Base-by-base conservation (phyloP, 1,140 invertebrate genomes). In the Pteromalus puparum region DNA sequence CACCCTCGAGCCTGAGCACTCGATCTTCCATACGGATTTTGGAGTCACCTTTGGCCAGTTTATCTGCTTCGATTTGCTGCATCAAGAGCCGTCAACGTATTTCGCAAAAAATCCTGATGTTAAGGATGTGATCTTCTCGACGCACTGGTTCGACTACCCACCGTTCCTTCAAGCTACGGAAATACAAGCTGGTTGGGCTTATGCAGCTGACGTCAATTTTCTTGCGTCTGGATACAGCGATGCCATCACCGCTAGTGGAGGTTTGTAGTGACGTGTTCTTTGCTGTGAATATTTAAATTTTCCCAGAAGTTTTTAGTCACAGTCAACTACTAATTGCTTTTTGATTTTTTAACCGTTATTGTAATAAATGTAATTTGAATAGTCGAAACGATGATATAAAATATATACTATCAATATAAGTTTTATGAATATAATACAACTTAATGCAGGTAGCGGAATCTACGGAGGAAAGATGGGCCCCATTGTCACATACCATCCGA, bases 11-110 rank as follows among this genome's bases (percentile, higher is more conserved):
- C 90, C 94, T 18, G 93, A 95, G 85, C 46, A 93, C 0, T 91
- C 93, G 0, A 94, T 91, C 5, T 98, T 98, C 85, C 91, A 92
- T 7, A 98, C 97, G 0, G 96, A 97, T 90, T 98, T 98, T 88
- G 95, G 96, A 9, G 96, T 97, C 0, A 95, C 93, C n/a, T 98
- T 98, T 89, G 97, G 97, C 1, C 91, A 95, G 1, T 93, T 97
- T 30, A 96, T 95, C 82, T 96, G 96, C 86, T 96, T 96, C 87
- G 97, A 98, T 89, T 93, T 97, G 28, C 85, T 97, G 1, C 96
- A 95, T 88, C 87, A 94, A 67, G 89, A 93, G 6, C 97, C 97
- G 0, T 91, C 94, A 0, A 87, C 94, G 7, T 87, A 92, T 30
- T 88, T 96, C 5, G 93, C 96, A 0, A 86, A 93, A 30, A 91